Percentiles rank a stretch among this genome's conserved stretches.
Conservation (phyloP, 2,888 invertebrate genomes). For the Sphinx pinastri region DNA sequence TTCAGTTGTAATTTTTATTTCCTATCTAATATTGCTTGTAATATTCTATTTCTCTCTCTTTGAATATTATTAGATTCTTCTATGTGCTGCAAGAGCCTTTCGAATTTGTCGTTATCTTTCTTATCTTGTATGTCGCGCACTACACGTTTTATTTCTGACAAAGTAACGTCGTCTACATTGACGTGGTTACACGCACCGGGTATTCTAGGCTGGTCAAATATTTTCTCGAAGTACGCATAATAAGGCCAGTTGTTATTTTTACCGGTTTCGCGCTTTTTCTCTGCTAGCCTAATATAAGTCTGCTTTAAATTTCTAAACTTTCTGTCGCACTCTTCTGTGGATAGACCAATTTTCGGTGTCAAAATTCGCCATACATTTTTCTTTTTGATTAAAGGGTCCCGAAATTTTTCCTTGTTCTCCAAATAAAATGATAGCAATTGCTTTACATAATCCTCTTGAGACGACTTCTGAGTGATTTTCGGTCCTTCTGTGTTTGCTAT, state of each 20-base stretch:
- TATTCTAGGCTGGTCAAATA: constrained; percentile 54
- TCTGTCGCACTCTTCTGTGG: constrained; percentile 71
- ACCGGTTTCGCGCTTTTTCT: constrained; percentile 64
- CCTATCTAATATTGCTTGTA: constrained; percentile 63
- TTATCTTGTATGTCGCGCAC: constrained; percentile 52
- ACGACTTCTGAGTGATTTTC: constrained; percentile 41
- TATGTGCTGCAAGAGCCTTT: constrained; percentile 59
- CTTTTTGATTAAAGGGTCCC: constrained; percentile 66
- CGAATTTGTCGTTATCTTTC: constrained; percentile 63
- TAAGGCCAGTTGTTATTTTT: constrained; percentile 70
- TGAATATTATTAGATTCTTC: constrained; percentile 74
- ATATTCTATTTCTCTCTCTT: constrained; percentile 70
- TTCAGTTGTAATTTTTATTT: constrained; percentile 36
- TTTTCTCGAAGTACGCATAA: constrained; percentile 68
- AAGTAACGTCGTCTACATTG: constrained; percentile 47
- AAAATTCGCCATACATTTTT: constrained; percentile 67
- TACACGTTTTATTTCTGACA: constrained; percentile 58
- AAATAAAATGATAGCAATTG: constrained; percentile 68
- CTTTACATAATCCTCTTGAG: constrained; percentile 65
- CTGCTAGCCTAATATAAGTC: constrained; percentile 65
- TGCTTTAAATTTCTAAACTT: constrained; percentile 77
- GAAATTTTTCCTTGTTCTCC: constrained; percentile 69
- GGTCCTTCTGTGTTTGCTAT: constrained; percentile 32
- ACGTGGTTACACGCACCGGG: constrained; percentile 34
- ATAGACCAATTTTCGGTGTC: constrained; percentile 59